A percentile compares a stretch with the other conserved stretches of the same genome.
Evolutionary conservation across 2,888 invertebrate genomes (phyloP).

Genomic region (Hirtodrosophila alboralis): DNA sequence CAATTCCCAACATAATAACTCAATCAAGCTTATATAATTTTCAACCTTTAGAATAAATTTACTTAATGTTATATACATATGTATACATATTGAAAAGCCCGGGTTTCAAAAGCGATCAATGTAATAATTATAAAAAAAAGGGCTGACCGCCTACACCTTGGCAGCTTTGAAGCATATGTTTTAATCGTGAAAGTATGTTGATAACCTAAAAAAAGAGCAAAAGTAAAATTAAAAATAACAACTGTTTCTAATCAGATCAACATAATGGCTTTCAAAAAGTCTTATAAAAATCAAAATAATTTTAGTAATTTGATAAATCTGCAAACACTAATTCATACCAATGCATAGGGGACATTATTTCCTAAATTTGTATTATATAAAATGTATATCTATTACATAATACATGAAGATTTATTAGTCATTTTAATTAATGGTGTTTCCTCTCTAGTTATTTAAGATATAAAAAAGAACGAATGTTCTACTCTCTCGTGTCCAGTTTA

Average conservation of each 20-base stretch:
- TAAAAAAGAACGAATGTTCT: no score
- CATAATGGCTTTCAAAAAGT: slow-evolving; percentile 38
- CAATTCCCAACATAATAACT: slow-evolving; percentile 29
- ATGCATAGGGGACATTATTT: background rate
- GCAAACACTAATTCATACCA: background rate
- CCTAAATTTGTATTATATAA: slow-evolving; percentile 6
- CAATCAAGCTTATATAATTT: slow-evolving; percentile 21
- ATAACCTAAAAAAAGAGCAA: slow-evolving; percentile 10
- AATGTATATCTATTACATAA: no score
- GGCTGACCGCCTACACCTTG: slow-evolving; percentile 3
- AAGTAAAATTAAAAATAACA: background rate
- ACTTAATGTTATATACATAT: slow-evolving; percentile 14
- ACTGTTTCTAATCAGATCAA: slow-evolving; percentile 5
- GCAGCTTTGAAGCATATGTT: background rate
- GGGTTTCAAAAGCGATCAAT: slow-evolving; percentile 35
- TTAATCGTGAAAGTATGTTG: slow-evolving; percentile 3
- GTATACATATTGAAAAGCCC: slow-evolving; percentile 19
- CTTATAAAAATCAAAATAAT: slow-evolving; percentile 16
- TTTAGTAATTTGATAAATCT: background rate
- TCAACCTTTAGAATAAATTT: slow-evolving; percentile 27
- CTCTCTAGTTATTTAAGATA: no score
- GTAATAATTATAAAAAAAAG: slow-evolving; percentile 3
- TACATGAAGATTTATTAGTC: background rate
- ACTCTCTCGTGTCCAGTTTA: no score
- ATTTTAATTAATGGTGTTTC: background rate